Conservation (phyloP, 2,113 vertebrate genomes). For the Misgurnus anguillicaudatus region DNA sequence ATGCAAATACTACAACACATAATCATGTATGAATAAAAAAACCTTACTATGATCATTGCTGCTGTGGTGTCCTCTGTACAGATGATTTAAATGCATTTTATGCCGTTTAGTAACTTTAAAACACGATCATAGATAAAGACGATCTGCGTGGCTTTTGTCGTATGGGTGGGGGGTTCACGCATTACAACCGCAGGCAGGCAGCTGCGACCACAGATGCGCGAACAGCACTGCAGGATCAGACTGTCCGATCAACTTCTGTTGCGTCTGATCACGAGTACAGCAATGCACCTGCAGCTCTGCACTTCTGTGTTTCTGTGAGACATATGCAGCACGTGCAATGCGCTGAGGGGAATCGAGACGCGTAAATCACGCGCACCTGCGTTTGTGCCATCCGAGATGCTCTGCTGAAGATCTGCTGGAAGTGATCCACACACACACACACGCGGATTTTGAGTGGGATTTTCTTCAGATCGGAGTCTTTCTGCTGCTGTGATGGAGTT, state of each 20-base stretch:
- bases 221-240: no score
- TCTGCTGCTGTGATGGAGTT: conserved; percentile 62
- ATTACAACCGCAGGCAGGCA: no score
- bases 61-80: no score
- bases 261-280: conserved; percentile 20
- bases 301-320: neutral
- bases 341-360: conserved; percentile 60
- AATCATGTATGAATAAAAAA: no score
- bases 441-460: conserved; percentile 42
- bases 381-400: conserved; percentile 69
- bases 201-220: no score
- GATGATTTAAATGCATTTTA: no score
- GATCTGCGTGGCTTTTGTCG: no score
- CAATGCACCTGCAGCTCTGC: conserved; percentile 64
- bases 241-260: conserved; percentile 29
- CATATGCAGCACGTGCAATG: conserved; percentile 35
- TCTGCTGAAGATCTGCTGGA: conserved; percentile 64
- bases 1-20: no score
- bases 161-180: no score
- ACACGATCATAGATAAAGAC: no score
- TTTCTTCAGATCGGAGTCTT: conserved; percentile 23
- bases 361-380: conserved; percentile 58
- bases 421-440: conserved; percentile 43
- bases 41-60: no score
- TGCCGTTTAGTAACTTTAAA: no score